These are phyloP conservation scores for Dynastes tityus DNA, from an alignment of 2,888 invertebrate genomes.

Conservation along the genomic window DNA sequence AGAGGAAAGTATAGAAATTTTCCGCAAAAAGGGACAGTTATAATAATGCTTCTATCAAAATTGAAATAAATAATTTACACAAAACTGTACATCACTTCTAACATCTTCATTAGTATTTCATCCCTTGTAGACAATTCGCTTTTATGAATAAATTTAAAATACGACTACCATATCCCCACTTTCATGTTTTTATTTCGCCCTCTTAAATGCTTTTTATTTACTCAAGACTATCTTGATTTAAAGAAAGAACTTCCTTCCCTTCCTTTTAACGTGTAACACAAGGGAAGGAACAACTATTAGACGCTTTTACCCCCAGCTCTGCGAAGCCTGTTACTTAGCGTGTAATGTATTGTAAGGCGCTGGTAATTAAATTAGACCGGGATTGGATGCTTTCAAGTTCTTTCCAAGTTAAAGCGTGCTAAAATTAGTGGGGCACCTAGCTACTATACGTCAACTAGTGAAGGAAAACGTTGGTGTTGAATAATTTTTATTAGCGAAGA, in stretches of 20 bases:
- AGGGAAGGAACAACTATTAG: conserved; percentile 6
- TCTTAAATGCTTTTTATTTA: conserved; percentile 1
- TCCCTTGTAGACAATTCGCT: background rate
- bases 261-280: background rate
- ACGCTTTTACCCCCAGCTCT: conserved; percentile 27
- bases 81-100: background rate
- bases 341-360: conserved; percentile 29
- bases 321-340: conserved; percentile 15
- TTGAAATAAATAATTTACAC: background rate
- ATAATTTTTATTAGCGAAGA: no score
- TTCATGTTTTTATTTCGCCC: background rate
- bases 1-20: no score
- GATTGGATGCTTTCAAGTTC: conserved; percentile 19
- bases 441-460: no score
- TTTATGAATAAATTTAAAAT: background rate
- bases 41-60: no score
- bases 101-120: background rate
- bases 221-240: conserved; percentile 4
- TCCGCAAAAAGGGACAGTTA: no score
- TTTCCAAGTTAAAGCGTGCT: conserved; percentile 7
- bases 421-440: background rate
- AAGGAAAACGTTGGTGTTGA: no score
- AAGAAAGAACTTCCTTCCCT: conserved; percentile 14
- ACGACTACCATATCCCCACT: background rate
- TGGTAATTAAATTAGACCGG: conserved; percentile 29